Percentiles rank a stretch among this genome's conserved stretches.
These are phyloP conservation scores for Campylorhamphus procurvoides DNA, from an alignment of 2,113 vertebrate species.

Conservation along the genomic window DNA sequence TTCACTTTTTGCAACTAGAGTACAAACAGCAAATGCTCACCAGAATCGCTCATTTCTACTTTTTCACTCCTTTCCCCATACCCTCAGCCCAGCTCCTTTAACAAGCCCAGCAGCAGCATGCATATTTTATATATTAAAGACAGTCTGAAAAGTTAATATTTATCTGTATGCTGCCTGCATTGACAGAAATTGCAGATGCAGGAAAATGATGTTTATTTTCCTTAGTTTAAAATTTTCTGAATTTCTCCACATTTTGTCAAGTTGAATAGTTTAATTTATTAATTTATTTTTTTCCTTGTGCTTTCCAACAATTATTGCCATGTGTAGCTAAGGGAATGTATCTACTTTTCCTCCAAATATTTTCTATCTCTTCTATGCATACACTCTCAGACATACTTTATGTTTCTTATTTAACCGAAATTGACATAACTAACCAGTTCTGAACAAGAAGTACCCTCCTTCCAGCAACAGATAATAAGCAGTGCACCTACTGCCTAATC, in stretches of 20 bases:
- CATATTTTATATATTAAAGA: slow-evolving; percentile 26
- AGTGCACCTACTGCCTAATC: not conserved
- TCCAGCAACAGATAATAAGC: not conserved
- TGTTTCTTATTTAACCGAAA: not conserved
- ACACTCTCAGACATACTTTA: not conserved
- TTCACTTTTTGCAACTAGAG: not conserved
- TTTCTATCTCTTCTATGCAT: not conserved
- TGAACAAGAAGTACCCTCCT: not conserved
- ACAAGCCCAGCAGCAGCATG: not conserved
- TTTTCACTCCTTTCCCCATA: not conserved
- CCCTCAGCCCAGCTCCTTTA: not conserved
- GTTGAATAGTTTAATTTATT: not conserved
- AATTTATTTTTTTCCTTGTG: not conserved
- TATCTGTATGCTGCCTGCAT: not conserved
- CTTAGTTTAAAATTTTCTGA: not conserved
- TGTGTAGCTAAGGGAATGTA: not conserved
- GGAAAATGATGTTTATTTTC: not conserved
- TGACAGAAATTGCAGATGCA: slow-evolving; percentile 9
- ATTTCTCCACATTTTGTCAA: not conserved
- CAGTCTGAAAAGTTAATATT: slow-evolving; percentile 32
- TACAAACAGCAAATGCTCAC: slow-evolving; percentile 12
- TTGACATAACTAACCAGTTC: not conserved
- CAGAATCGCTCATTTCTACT: not conserved
- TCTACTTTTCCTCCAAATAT: not conserved
- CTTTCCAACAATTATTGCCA: not conserved